Conservation (phyloP, 2,888 invertebrate genomes). For the Psylliodes chrysocephalus region DNA sequence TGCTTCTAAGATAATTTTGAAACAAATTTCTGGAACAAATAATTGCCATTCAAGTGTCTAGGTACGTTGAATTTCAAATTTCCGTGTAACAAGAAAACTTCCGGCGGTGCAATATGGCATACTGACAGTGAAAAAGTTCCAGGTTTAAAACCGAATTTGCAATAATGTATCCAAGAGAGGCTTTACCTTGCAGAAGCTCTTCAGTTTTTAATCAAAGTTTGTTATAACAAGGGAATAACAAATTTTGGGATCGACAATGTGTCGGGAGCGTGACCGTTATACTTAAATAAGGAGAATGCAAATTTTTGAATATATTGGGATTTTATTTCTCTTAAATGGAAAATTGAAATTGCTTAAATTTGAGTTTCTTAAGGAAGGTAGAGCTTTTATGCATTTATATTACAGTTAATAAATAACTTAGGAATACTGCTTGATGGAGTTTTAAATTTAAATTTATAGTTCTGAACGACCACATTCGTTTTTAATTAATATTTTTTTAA, state of each 20-base stretch:
- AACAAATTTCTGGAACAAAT: not conserved
- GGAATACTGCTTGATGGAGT: no score
- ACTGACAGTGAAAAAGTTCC: conserved; percentile 20
- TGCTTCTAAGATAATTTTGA: not conserved
- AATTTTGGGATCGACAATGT: conserved; percentile 15
- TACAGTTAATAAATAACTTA: no score
- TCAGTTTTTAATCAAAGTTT: conserved; percentile 24
- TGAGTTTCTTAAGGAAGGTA: no score
- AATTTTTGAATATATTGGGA: not conserved
- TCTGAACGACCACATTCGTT: no score
- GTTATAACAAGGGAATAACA: conserved; percentile 6
- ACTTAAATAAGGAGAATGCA: not conserved
- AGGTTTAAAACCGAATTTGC: conserved; percentile 25
- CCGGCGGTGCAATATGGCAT: conserved; percentile 23
- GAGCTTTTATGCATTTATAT: no score
- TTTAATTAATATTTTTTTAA: no score
- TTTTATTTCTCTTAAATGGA: no score
- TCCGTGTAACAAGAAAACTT: conserved; percentile 23
- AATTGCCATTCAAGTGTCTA: conserved; percentile 9
- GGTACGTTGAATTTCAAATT: conserved; percentile 17
- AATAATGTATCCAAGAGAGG: conserved; percentile 14
- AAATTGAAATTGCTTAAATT: no score
- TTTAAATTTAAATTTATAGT: no score
- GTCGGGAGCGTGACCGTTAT: conserved; percentile 16
- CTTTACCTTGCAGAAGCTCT: conserved; percentile 20